These are phyloP conservation scores for Abscondita cerata DNA, from an alignment of 2,888 invertebrate species.

Conservation along the genomic window DNA sequence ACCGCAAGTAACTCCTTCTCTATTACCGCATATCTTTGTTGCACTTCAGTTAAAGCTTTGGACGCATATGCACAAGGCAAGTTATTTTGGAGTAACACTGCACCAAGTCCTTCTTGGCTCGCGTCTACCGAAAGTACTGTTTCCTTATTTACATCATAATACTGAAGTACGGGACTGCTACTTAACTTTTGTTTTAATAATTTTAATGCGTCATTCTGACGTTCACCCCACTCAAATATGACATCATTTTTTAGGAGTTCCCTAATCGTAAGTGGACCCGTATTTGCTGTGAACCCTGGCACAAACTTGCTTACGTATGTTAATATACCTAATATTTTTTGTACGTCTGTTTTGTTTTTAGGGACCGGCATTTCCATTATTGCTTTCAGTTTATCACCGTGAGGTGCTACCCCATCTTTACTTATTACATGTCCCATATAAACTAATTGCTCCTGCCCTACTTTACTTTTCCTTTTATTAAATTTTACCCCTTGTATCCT, in stretches of 20 bases:
- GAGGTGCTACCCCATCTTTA: not conserved
- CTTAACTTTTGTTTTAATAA: not conserved
- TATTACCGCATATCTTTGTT: constrained; percentile 45
- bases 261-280: no score
- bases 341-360: not conserved
- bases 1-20: constrained; percentile 50
- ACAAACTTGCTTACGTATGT: not conserved
- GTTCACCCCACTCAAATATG: no score
- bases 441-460: not conserved
- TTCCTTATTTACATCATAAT: constrained; percentile 16
- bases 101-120: constrained; percentile 38
- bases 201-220: no score
- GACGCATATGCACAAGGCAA: constrained; percentile 50
- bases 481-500: not conserved
- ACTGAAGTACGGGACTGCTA: constrained; percentile 9
- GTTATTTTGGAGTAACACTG: constrained; percentile 47
- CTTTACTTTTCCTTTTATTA: not conserved
- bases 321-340: not conserved
- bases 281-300: no score
- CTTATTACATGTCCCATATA: not conserved
- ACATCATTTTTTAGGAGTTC: no score
- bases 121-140: constrained; percentile 14
- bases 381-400: not conserved
- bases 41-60: constrained; percentile 34
- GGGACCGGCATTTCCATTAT: not conserved